Evolutionary conservation across 2,113 vertebrate species (phyloP).

Genomic region (Podarcis cretensis): DNA sequence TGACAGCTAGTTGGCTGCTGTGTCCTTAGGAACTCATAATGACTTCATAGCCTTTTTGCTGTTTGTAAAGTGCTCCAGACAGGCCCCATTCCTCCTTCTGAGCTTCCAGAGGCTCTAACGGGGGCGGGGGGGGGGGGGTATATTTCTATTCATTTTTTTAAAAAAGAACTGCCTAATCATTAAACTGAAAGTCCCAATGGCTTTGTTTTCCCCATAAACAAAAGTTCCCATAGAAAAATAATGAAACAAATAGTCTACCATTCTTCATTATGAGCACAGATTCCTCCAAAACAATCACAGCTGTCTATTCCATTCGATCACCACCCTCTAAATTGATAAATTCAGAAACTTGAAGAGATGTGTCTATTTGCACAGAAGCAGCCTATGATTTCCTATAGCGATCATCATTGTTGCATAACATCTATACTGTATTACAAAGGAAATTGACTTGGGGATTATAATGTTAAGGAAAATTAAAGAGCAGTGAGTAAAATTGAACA

Average conservation of each 20-base stretch:
- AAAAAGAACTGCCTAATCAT: background rate
- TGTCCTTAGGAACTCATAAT: too few species aligned
- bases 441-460: slow-evolving; percentile 52
- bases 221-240: background rate
- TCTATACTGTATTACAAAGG: slow-evolving; percentile 58
- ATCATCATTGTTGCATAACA: slow-evolving; percentile 55
- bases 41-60: too few species aligned
- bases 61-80: too few species aligned
- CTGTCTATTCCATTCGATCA: slow-evolving; percentile 2
- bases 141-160: background rate
- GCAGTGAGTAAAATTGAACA: slow-evolving; percentile 51
- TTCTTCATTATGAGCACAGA: background rate
- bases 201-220: background rate
- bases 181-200: background rate
- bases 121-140: too few species aligned
- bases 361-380: slow-evolving; percentile 26
- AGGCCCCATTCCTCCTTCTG: too few species aligned
- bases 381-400: slow-evolving; percentile 51
- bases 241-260: slow-evolving; percentile 2
- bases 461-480: slow-evolving; percentile 54
- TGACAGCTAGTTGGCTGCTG: too few species aligned
- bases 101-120: too few species aligned
- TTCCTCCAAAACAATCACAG: background rate
- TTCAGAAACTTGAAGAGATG: slow-evolving; percentile 40
- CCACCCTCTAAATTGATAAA: slow-evolving; percentile 33